Conservation (phyloP, 2,888 invertebrate species). For the Tanypteryx hageni region DNA sequence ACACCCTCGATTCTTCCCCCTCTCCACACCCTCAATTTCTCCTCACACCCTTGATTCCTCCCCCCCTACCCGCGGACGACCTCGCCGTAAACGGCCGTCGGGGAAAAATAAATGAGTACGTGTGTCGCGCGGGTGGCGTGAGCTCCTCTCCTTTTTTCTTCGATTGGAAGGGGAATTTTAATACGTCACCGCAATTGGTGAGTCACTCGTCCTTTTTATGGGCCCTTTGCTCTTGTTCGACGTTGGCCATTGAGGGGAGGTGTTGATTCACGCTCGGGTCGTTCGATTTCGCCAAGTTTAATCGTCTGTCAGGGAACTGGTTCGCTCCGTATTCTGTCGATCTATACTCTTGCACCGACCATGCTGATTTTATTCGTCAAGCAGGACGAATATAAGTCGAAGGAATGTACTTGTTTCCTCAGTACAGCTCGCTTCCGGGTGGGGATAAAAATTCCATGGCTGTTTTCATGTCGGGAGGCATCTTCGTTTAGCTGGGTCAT, state of each 20-base stretch:
- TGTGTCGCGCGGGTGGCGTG: background rate
- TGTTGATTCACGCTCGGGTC: background rate
- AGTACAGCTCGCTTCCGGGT: too few relatives aligned
- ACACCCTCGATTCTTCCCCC: background rate
- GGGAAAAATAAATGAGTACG: background rate
- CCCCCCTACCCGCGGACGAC: background rate
- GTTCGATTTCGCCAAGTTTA: background rate
- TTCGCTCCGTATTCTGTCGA: too few relatives aligned
- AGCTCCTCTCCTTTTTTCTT: background rate
- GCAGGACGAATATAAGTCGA: too few relatives aligned
- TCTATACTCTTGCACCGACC: too few relatives aligned
- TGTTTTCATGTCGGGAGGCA: too few relatives aligned
- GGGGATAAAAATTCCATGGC: too few relatives aligned
- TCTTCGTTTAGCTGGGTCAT: too few relatives aligned
- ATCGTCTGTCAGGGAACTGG: background rate
- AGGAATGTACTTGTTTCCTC: too few relatives aligned
- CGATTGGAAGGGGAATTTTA: slow-evolving; percentile 16
- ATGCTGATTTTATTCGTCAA: too few relatives aligned
- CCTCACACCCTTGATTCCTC: background rate
- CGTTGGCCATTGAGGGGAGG: background rate
- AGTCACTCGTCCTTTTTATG: background rate
- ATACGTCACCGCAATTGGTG: slow-evolving; percentile 7
- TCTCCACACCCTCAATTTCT: background rate
- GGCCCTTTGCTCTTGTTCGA: background rate
- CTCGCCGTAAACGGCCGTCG: background rate